phyloP scores from a whole-genome alignment of 2,113 vertebrate species.

The Emydocephalus ijimae region DNA sequence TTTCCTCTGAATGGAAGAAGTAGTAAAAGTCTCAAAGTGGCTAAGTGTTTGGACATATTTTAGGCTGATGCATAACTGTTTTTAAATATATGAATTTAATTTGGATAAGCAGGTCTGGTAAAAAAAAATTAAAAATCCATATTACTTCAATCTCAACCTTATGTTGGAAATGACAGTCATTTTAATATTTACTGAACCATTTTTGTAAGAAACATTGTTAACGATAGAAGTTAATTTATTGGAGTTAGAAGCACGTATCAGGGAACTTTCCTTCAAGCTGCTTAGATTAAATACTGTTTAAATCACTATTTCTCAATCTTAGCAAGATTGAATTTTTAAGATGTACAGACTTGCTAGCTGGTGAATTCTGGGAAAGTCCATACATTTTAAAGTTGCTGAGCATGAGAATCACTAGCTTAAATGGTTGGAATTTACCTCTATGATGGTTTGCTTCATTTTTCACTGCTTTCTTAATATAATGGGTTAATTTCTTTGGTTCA shows the following conservation, averaged over 20 bases:
- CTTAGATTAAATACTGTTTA: neutral
- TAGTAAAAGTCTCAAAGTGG: neutral
- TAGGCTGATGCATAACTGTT: neutral
- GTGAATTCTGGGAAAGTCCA: neutral
- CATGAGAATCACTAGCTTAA: neutral
- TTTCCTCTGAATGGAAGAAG: conserved; percentile 16
- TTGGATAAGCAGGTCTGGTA: neutral
- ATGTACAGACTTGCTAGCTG: neutral
- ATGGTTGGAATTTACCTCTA: neutral
- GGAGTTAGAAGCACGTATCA: neutral
- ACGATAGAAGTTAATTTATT: neutral
- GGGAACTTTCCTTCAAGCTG: neutral
- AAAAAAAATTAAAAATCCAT: conserved; percentile 6
- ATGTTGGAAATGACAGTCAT: neutral
- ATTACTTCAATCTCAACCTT: conserved; percentile 26
- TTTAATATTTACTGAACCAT: conserved; percentile 39
- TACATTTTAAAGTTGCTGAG: neutral
- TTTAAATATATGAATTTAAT: neutral
- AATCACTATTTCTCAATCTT: neutral
- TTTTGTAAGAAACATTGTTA: conserved; percentile 1
- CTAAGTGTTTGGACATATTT: neutral
- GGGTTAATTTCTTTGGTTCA: neutral
- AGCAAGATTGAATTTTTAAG: neutral
- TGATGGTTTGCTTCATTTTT: neutral
- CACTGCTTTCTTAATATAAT: neutral